A percentile compares a stretch with the other conserved stretches of the same genome.
phyloP scores from a whole-genome alignment of 2,888 invertebrate species.

The Chrysopilus asiliformis region DNA sequence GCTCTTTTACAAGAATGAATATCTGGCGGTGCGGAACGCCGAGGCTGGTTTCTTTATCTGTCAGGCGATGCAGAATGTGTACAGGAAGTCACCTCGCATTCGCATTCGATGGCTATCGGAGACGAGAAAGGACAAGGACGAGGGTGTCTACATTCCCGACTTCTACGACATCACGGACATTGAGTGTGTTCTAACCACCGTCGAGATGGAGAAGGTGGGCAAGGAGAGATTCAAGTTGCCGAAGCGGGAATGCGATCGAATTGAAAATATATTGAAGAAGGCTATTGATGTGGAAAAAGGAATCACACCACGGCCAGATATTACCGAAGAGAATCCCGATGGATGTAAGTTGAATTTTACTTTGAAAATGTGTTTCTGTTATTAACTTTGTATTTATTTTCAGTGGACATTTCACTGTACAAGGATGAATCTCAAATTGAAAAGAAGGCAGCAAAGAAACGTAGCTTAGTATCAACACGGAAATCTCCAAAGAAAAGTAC shows the following conservation, averaged over 20 bases:
- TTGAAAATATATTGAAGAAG: conserved; percentile 69
- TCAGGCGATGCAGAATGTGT: conserved; percentile 82
- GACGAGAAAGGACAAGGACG: conserved; percentile 30
- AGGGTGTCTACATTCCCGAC: conserved; percentile 68
- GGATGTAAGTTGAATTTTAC: conserved; percentile 47
- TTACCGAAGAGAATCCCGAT: conserved; percentile 76
- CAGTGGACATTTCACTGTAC: conserved; percentile 73
- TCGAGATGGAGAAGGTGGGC: conserved; percentile 59
- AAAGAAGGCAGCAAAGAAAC: conserved; percentile 35
- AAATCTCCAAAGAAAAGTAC: conserved; percentile 1
- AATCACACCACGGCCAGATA: conserved; percentile 44
- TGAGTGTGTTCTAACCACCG: conserved; percentile 77
- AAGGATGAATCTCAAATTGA: conserved; percentile 72
- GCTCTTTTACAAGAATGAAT: conserved; percentile 82
- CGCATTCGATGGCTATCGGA: conserved; percentile 84
- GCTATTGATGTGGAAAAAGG: conserved; percentile 72
- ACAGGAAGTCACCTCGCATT: conserved; percentile 70
- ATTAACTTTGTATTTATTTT: conserved; percentile 17
- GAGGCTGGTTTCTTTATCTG: conserved; percentile 82
- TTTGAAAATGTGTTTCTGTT: not conserved
- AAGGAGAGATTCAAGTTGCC: conserved; percentile 58
- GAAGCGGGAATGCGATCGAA: conserved; percentile 59
- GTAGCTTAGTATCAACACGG: conserved; percentile 21
- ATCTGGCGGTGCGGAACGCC: conserved; percentile 79
- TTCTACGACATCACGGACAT: conserved; percentile 85